phyloP scores from a whole-genome alignment of 2,797 vertebrate species.

The Prunella strophiata region DNA sequence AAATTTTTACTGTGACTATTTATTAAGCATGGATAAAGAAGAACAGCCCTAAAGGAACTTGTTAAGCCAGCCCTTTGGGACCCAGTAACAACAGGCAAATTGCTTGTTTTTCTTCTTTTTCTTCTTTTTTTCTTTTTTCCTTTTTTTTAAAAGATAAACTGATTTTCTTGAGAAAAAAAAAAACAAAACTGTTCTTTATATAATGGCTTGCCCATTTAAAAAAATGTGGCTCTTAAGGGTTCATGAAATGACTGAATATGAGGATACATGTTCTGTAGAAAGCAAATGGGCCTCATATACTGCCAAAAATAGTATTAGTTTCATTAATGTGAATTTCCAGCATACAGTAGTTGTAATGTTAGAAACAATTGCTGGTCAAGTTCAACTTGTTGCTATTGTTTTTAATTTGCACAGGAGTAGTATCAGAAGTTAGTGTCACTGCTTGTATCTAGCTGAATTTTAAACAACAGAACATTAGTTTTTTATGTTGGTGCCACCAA shows the following conservation, averaged over 20 bases:
- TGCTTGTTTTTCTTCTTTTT: constrained; percentile 85
- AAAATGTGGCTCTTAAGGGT: constrained; percentile 87
- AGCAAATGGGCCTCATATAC: constrained; percentile 95
- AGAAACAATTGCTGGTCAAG: constrained; percentile 99
- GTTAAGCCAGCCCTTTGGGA: constrained; percentile 93
- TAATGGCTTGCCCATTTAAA: constrained; percentile 92
- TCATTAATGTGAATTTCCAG: constrained; percentile 96
- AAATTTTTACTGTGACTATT: constrained; percentile 98
- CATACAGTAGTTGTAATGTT: constrained; percentile 97
- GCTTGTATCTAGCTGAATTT: constrained; percentile 97
- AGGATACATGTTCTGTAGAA: constrained; percentile 92
- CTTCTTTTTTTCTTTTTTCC: neutral
- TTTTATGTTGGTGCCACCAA: constrained; percentile 93
- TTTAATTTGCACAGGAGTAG: constrained; percentile 99
- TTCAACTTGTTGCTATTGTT: constrained; percentile 98
- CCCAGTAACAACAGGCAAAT: constrained; percentile 90
- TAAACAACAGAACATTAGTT: constrained; percentile 86
- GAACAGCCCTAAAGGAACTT: constrained; percentile 95
- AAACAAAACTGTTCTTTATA: constrained; percentile 84
- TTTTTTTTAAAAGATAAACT: constrained; percentile 79
- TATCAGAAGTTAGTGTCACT: constrained; percentile 97
- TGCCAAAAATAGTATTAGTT: constrained; percentile 99
- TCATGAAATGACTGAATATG: constrained; percentile 89
- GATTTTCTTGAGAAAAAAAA: constrained; percentile 82
- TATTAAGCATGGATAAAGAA: constrained; percentile 98